phyloP scores from a whole-genome alignment of 2,888 invertebrate genomes.

The Macropis europaea region DNA sequence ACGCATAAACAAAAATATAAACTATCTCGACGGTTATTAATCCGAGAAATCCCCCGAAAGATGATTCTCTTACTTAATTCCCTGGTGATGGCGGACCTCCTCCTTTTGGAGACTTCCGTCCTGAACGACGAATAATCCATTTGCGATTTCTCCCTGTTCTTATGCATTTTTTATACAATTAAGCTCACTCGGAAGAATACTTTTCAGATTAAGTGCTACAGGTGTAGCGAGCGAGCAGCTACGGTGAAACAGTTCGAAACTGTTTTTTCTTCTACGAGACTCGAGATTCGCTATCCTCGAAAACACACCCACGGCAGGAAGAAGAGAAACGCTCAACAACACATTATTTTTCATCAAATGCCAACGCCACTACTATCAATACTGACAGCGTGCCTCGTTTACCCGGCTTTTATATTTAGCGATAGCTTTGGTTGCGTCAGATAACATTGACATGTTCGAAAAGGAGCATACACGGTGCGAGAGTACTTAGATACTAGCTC shows the following conservation, averaged over 20 bases:
- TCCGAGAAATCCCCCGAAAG: not conserved
- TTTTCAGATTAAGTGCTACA: not conserved
- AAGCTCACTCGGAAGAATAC: too few species aligned
- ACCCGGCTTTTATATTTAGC: slow-evolving; percentile 73
- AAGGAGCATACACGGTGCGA: slow-evolving; percentile 8
- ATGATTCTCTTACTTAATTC: slow-evolving; percentile 81
- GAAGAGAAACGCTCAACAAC: not conserved
- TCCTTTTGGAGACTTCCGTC: slow-evolving; percentile 79
- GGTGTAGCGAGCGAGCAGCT: too few species aligned
- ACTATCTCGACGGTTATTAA: not conserved
- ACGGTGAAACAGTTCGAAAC: not conserved
- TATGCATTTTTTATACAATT: slow-evolving; percentile 27
- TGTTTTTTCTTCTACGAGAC: not conserved
- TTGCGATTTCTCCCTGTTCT: slow-evolving; percentile 53
- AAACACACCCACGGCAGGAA: not conserved
- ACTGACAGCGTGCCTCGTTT: slow-evolving; percentile 65
- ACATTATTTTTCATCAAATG: slow-evolving; percentile 23
- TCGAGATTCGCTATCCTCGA: too few species aligned
- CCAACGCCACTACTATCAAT: slow-evolving; percentile 45
- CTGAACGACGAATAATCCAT: slow-evolving; percentile 81
- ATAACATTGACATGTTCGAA: slow-evolving; percentile 54
- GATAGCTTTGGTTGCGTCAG: slow-evolving; percentile 75
- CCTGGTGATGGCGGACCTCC: slow-evolving; percentile 81
- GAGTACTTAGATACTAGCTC: slow-evolving; percentile 11
- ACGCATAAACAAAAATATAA: too few species aligned